Conservation (phyloP, 2,888 invertebrate genomes). For the Drosophila putrida region DNA sequence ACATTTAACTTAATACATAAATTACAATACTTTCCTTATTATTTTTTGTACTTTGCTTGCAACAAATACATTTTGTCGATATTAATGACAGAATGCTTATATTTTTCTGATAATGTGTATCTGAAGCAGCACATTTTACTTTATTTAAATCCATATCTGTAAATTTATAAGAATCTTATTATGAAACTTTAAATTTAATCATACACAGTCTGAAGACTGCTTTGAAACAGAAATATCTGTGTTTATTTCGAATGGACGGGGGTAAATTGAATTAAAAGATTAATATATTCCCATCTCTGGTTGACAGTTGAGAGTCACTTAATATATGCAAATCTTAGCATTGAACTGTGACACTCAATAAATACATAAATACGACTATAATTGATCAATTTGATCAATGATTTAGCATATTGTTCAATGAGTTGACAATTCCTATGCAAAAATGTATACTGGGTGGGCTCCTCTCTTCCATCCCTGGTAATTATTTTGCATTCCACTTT, state of each 20-base stretch:
- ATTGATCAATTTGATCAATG: slow-evolving; percentile 35
- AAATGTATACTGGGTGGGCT: neutral
- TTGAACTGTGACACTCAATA: slow-evolving; percentile 44
- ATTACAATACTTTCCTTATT: too few species aligned
- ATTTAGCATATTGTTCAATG: slow-evolving; percentile 27
- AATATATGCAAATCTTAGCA: slow-evolving; percentile 17
- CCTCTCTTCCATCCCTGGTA: slow-evolving; percentile 2
- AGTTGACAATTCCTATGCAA: slow-evolving; percentile 18
- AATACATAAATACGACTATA: slow-evolving; percentile 13
- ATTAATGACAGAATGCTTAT: too few species aligned
- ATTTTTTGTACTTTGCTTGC: too few species aligned
- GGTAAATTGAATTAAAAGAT: neutral
- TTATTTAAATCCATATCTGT: too few species aligned
- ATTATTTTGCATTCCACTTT: slow-evolving; percentile 34
- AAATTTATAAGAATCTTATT: too few species aligned
- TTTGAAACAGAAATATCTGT: too few species aligned
- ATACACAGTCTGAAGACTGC: too few species aligned
- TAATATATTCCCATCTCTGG: neutral
- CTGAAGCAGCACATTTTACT: too few species aligned
- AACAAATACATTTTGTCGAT: too few species aligned
- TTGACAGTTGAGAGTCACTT: neutral
- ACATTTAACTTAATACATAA: too few species aligned
- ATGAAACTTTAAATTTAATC: too few species aligned
- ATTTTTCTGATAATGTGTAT: too few species aligned
- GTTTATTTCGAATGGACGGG: neutral